These are phyloP conservation scores for Triplophysa yarkandensis DNA, from an alignment of 2,797 vertebrate species.

Conservation along the genomic window DNA sequence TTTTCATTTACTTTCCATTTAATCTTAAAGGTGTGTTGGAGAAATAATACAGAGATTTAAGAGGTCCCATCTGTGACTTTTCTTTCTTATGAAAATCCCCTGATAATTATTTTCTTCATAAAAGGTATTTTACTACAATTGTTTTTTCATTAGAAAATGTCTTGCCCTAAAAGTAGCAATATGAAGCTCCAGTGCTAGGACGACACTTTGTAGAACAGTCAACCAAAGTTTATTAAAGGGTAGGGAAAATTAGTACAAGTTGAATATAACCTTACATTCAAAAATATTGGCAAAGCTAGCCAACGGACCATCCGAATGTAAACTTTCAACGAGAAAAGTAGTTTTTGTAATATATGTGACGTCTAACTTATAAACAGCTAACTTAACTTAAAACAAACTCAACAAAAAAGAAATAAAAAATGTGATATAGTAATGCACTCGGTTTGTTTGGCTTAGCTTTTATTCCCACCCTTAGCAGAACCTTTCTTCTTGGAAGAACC, in stretches of 20 bases:
- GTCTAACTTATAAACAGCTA: not conserved
- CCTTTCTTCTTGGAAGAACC: constrained; percentile 63
- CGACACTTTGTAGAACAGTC: not conserved
- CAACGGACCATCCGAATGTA: not conserved
- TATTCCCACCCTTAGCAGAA: constrained; percentile 69
- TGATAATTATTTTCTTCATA: no score
- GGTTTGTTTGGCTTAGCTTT: constrained; percentile 54
- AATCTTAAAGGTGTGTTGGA: no score
- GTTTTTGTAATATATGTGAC: not conserved
- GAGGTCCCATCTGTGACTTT: not conserved
- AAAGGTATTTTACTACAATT: no score
- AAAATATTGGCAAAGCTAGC: constrained; percentile 1
- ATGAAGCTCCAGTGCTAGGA: not conserved
- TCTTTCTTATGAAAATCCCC: no score
- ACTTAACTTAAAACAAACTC: constrained; percentile 22
- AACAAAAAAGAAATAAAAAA: constrained; percentile 2
- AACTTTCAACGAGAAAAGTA: constrained; percentile 19
- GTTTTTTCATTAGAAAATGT: no score
- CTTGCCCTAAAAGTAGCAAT: not conserved
- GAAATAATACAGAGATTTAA: no score
- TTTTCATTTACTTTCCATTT: no score
- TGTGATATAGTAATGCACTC: not conserved
- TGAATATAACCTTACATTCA: constrained; percentile 18
- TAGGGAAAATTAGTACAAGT: constrained; percentile 27
- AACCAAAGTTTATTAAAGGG: constrained; percentile 32